Evolutionary conservation across 2,888 invertebrate genomes (phyloP).

Genomic region (Drosophila yooni): DNA sequence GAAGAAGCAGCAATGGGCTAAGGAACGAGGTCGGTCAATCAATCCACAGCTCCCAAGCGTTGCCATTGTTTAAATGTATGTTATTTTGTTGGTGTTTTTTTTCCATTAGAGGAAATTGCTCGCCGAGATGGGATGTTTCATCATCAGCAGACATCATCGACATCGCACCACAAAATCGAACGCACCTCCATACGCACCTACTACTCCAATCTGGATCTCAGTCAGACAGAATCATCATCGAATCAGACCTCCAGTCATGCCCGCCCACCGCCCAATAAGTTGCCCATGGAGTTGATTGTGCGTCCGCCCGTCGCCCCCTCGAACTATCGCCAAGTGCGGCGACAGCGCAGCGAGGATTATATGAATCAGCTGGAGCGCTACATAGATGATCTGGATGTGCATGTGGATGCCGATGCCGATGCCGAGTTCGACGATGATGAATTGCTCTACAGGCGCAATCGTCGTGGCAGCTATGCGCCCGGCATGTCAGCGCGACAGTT

Average conservation of each 20-base stretch:
- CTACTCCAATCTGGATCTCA: slow-evolving; percentile 84
- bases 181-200: slow-evolving; percentile 85
- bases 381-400: slow-evolving; percentile 64
- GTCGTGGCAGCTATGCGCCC: slow-evolving; percentile 68
- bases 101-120: slow-evolving; percentile 90
- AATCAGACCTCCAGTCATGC: slow-evolving; percentile 63
- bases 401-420: slow-evolving; percentile 65
- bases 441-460: slow-evolving; percentile 53
- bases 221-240: slow-evolving; percentile 64
- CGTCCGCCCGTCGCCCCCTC: slow-evolving; percentile 32
- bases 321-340: slow-evolving; percentile 53
- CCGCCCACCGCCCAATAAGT: slow-evolving; percentile 23
- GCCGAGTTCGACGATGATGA: slow-evolving; percentile 77
- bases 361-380: slow-evolving; percentile 73
- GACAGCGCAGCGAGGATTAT: slow-evolving; percentile 75
- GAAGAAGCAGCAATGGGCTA: slow-evolving; percentile 96
- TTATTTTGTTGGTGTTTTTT: neutral
- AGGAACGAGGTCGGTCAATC: slow-evolving; percentile 91
- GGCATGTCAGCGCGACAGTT: slow-evolving; percentile 68
- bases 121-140: slow-evolving; percentile 91
- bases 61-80: neutral
- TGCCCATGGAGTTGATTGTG: slow-evolving; percentile 47
- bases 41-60: neutral
- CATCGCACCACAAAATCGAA: slow-evolving; percentile 85
- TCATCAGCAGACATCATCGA: slow-evolving; percentile 83